Evolutionary conservation across 1,140 invertebrate genomes (phyloP).

Genomic region (Neodiprion virginianus): DNA sequence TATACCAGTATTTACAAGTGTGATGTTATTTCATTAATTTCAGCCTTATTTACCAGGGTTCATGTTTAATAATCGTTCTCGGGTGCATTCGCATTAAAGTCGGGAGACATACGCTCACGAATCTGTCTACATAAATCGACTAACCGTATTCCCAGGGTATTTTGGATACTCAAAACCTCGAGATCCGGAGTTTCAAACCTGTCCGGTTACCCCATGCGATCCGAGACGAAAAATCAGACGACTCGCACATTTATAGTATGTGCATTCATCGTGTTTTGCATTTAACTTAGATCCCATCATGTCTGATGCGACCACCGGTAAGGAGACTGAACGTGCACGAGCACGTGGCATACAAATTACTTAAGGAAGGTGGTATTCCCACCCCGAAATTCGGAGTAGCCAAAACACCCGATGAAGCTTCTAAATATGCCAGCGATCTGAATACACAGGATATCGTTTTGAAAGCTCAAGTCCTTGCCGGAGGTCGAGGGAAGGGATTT

Average conservation of each 20-base stretch:
- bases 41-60: too few relatives aligned
- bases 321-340: constrained; percentile 94
- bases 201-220: background rate
- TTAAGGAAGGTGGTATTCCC: constrained; percentile 85
- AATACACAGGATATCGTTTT: constrained; percentile 89
- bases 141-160: background rate
- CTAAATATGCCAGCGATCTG: constrained; percentile 79
- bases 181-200: background rate
- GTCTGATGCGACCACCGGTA: constrained; percentile 66
- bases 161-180: background rate
- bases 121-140: too few relatives aligned
- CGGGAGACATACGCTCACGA: too few relatives aligned
- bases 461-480: constrained; percentile 97
- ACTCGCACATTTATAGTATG: background rate
- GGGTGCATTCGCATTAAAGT: too few relatives aligned
- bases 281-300: constrained; percentile 55
- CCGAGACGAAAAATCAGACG: background rate
- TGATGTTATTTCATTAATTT: too few relatives aligned
- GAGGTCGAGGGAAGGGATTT: constrained; percentile 91
- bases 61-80: too few relatives aligned
- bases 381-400: constrained; percentile 95
- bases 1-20: too few relatives aligned
- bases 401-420: constrained; percentile 82
- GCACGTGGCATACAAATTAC: constrained; percentile 88
- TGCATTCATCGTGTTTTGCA: background rate